Conservation (phyloP, 2,113 vertebrate genomes). For the Mesocricetus auratus region DNA sequence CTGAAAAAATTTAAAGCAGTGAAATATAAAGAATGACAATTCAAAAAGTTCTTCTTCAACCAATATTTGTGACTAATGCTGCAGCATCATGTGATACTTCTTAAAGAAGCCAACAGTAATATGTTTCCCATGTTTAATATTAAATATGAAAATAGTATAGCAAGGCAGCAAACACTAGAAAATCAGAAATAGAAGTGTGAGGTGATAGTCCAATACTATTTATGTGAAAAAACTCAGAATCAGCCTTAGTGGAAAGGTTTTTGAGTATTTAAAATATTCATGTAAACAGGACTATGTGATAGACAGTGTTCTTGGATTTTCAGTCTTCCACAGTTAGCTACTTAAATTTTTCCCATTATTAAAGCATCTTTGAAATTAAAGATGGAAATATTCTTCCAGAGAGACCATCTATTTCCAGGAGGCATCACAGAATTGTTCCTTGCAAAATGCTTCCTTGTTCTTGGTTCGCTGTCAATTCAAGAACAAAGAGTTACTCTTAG, state of each 20-base stretch:
- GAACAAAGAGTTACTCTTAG: constrained; percentile 53
- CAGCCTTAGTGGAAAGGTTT: constrained; percentile 54
- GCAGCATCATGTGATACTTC: constrained; percentile 11
- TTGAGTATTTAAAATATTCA: constrained; percentile 49
- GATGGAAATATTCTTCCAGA: constrained; percentile 65
- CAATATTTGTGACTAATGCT: constrained; percentile 56
- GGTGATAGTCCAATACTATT: constrained; percentile 41
- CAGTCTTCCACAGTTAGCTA: constrained; percentile 19
- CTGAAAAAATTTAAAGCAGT: constrained; percentile 42
- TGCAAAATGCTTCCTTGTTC: constrained; percentile 57
- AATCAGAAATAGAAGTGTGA: constrained; percentile 37
- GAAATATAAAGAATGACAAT: constrained; percentile 4
- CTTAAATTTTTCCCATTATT: constrained; percentile 47
- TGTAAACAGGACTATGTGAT: constrained; percentile 30
- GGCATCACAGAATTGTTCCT: constrained; percentile 1
- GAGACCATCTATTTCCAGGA: constrained; percentile 49
- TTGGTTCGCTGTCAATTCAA: constrained; percentile 55
- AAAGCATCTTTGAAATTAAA: constrained; percentile 60
- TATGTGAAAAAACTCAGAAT: constrained; percentile 45
- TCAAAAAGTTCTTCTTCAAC: constrained; percentile 32
- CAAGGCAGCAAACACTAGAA: constrained; percentile 54
- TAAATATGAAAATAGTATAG: constrained; percentile 54
- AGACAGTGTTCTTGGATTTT: constrained; percentile 23
- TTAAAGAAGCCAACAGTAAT: constrained; percentile 34
- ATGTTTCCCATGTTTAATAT: background rate